Evolutionary conservation across 2,113 vertebrate genomes (phyloP), one percentile per base, ranked within the genome.

Genomic region (Dicerorhinus sumatrensis): DNA sequence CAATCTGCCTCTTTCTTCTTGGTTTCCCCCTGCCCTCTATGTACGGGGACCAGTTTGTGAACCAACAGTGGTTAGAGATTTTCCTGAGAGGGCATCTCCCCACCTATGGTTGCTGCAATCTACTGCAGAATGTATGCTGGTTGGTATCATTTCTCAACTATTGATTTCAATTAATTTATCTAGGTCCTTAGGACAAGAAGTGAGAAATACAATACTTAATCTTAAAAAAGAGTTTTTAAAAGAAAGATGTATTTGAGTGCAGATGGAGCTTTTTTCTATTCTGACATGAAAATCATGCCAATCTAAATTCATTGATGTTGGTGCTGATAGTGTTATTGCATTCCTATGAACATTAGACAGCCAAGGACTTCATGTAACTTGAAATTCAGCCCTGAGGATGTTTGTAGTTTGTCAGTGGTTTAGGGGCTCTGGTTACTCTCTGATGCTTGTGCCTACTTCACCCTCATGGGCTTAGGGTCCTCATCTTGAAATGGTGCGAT

Each of bases 161-260:
- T 93, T 91, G 93, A 98, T 97, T 98, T 96, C 96, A 96, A 89
- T 97, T 93, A 95, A 86, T 67, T 92, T 96, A 85, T 62, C 89
- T 89, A 90, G 42, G 85, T 97, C 79, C 79, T 94, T 75, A 93
- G 89, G 94, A 89, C 58, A 97, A 94, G 72, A 91, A 96, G 42
- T 60, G n/a, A 91, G 70, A 96, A 97, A 96, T 89, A 91, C 8
- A 46, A 85, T 96, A 69, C 39, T 63, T 88, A 96, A 92, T 96
- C 72, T 79, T 17, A 77, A 89, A n/a, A 88, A 91, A 77, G 82
- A 3, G 1, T 62, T 94, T 96, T 97, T 69, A 48, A 91, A 82
- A 46, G 54, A 96, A 95, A 96, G 36, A 82, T 77, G 23, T 96
- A 5, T 60, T 91, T 5, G 3, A 63, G n/a, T 73, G 56, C 42